Conservation (phyloP, 2,888 invertebrate genomes). For the Tryphoninae sp. region DNA sequence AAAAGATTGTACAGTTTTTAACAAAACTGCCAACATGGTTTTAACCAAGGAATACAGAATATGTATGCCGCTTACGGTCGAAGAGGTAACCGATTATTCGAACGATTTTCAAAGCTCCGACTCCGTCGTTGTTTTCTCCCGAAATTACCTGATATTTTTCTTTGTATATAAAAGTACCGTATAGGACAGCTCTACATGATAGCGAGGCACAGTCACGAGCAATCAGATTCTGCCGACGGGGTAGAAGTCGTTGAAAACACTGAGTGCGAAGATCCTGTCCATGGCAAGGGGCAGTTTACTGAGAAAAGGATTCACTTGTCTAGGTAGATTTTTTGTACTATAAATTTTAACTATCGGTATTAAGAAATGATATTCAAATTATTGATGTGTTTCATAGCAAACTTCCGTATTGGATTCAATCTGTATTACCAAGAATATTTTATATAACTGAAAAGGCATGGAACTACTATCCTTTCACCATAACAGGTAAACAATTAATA, state of each 20-base stretch:
- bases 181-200: constrained; percentile 98
- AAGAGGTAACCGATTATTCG: constrained; percentile 86
- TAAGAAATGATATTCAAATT: constrained; percentile 36
- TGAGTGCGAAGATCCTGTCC: constrained; percentile 88
- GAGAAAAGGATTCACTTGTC: constrained; percentile 95
- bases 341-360: constrained; percentile 19
- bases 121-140: constrained; percentile 6
- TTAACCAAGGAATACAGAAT: constrained; percentile 94
- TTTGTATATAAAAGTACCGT: constrained; percentile 86
- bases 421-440: constrained; percentile 93
- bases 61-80: constrained; percentile 95
- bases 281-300: constrained; percentile 93
- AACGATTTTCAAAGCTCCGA: constrained; percentile 28
- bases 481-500: constrained; percentile 85
- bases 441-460: constrained; percentile 97
- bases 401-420: constrained; percentile 94
- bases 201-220: constrained; percentile 95
- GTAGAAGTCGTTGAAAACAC: constrained; percentile 95
- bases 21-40: constrained; percentile 85
- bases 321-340: constrained; percentile 84
- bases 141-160: constrained; percentile 24
- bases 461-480: constrained; percentile 96
- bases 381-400: constrained; percentile 84
- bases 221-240: constrained; percentile 94
- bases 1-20: constrained; percentile 3